A percentile compares a stretch with the other conserved stretches of the same genome.
Evolutionary conservation across 30 jellyfish, hydroid and myxozoan genomes (phyloP).

Genomic region (Rhopilema esculentum): DNA sequence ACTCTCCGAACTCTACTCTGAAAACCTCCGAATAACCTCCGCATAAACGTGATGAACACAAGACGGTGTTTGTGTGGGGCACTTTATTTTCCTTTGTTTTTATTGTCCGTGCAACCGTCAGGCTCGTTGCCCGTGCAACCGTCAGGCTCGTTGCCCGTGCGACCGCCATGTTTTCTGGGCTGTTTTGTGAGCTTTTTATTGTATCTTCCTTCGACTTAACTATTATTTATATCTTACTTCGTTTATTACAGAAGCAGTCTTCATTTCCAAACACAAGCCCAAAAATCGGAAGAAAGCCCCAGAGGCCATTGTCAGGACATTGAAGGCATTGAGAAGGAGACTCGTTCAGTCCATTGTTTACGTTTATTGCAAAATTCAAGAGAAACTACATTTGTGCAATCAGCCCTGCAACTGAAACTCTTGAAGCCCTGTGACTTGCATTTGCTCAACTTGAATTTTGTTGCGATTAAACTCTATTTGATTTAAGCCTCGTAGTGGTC

Average conservation of each 20-base stretch:
- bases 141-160: too few species aligned
- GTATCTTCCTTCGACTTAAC: too few species aligned
- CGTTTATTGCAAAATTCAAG: background rate
- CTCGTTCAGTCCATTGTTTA: background rate
- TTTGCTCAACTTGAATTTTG: background rate
- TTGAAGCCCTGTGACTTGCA: background rate
- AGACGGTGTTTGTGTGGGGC: too few species aligned
- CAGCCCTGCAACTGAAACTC: background rate
- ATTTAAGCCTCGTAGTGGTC: background rate
- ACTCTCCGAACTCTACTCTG: too few species aligned
- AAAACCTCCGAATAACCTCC: too few species aligned
- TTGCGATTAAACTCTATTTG: background rate
- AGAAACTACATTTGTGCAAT: background rate
- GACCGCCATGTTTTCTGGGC: too few species aligned
- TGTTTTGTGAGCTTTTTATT: too few species aligned
- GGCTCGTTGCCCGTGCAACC: too few species aligned
- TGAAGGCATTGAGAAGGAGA: background rate
- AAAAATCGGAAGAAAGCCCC: constrained; percentile 53
- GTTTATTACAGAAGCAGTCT: constrained; percentile 59
- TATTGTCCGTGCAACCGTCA: too few species aligned
- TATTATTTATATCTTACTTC: too few species aligned
- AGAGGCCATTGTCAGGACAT: constrained; percentile 85
- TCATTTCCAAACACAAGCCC: constrained; percentile 76
- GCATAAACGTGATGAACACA: too few species aligned
- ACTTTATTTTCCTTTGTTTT: too few species aligned